Percentiles rank a stretch among this genome's conserved stretches.
These are phyloP conservation scores for Amyelois transitella DNA, from an alignment of 1,140 invertebrate species.

Conservation along the genomic window DNA sequence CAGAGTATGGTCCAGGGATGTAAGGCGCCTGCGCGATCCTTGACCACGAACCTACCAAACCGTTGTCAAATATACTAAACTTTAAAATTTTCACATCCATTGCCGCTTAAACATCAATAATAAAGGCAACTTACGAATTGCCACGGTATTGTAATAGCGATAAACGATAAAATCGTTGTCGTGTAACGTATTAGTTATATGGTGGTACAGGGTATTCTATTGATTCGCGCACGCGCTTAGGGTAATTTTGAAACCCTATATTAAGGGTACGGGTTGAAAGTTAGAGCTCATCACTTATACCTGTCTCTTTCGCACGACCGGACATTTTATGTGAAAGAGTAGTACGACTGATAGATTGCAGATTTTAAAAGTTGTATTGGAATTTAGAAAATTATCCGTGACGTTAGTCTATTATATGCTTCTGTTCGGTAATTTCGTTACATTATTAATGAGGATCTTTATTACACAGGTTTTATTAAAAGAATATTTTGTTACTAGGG, in stretches of 20 bases:
- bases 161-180: neutral
- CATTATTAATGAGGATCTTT: neutral
- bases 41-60: constrained; percentile 28
- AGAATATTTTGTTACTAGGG: no score
- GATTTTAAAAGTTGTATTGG: neutral
- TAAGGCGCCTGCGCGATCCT: constrained; percentile 51
- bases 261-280: constrained; percentile 21
- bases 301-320: constrained; percentile 18
- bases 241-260: constrained; percentile 34
- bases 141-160: constrained; percentile 16
- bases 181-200: neutral
- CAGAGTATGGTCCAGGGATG: constrained; percentile 49
- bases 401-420: neutral
- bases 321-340: neutral
- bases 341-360: neutral
- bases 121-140: neutral
- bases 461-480: neutral
- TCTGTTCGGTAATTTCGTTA: neutral
- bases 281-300: constrained; percentile 8
- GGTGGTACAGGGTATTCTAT: constrained; percentile 37
- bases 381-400: neutral
- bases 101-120: constrained; percentile 11
- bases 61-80: neutral
- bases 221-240: constrained; percentile 63
- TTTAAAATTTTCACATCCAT: constrained; percentile 17